These are phyloP conservation scores for Dryoscopus gambensis DNA, from an alignment of 2,113 vertebrate species.

Conservation along the genomic window DNA sequence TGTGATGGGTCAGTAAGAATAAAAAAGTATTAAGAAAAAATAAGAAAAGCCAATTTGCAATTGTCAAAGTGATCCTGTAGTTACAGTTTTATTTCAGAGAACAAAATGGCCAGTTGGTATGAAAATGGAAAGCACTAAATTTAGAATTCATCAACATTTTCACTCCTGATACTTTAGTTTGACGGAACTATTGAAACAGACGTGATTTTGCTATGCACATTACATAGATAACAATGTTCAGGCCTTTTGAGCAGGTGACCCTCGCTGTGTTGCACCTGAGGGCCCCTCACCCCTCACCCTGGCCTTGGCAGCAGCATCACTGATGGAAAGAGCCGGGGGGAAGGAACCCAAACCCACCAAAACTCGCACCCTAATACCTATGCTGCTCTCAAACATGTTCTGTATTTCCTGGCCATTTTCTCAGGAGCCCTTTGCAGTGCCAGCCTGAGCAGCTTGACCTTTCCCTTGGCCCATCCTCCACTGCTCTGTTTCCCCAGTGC, in stretches of 20 bases:
- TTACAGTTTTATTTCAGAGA: not conserved
- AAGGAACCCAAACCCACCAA: rapidly evolving
- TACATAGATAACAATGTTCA: not conserved
- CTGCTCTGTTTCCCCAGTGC: not conserved
- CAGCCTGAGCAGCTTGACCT: not conserved
- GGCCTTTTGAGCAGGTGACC: not conserved
- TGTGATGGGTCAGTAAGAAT: not conserved
- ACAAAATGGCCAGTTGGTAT: not conserved
- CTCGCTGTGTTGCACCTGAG: rapidly evolving
- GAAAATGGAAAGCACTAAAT: not conserved
- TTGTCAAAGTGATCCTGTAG: not conserved
- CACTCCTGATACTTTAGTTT: not conserved
- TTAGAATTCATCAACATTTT: not conserved
- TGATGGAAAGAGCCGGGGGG: rapidly evolving
- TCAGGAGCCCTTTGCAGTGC: not conserved
- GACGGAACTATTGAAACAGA: not conserved
- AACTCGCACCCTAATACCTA: rapidly evolving
- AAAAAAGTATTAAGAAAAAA: not conserved
- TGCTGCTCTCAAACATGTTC: not conserved
- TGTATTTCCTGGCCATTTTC: not conserved
- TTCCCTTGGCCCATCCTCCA: rapidly evolving
- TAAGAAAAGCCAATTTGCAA: not conserved
- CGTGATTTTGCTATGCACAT: not conserved
- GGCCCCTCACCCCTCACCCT: too few species aligned
- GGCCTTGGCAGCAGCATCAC: not conserved